Evolutionary conservation across 2,113 vertebrate species (phyloP), one percentile per base, ranked within the genome.

Genomic region (Eupsittula cactorum): DNA sequence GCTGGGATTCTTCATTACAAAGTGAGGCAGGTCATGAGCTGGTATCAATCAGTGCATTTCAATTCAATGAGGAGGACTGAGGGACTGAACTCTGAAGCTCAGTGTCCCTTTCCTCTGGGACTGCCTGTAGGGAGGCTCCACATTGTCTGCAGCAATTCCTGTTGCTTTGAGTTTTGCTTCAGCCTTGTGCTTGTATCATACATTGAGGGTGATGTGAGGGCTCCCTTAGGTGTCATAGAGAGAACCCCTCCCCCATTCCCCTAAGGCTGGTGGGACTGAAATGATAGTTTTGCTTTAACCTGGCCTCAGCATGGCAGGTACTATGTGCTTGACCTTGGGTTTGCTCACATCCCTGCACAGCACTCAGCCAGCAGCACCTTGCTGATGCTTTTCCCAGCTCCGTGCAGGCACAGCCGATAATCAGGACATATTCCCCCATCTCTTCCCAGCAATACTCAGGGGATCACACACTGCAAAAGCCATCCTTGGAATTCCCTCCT

Each of bases 371-470:
- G 82, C 85, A 82, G 75, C 37, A 2, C 70, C 57, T 82, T 60
- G 57, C 78, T 39, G 76, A 13, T 60, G 47, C 44, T 49, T 69
- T 41, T 35, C 60, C 44, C 46, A 18, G 71, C 31, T 59, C 24
- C 1, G 0, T 16, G 50, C 77, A 62, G 77, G 53, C 35, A 47
- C 68, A 10, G 46, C 12, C 1, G 3, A 16, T 0, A 1, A 18
- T 23, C 46, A 33, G 31, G 44, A 31, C 0, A 0, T 25, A 5
- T 16, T 64, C 25, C 55, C 29, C 50, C 20, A 16, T 39, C 19
- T 44, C 67, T 65, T 64, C 52, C 42, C 70, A 64, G n/a, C 39
- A 7, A 7, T 23, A 3, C 35, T 52, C 60, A 27, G 74, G 37
- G 37, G 8, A n/a, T 23, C 64, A 20, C 39, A 3, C 0, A 2